Percentiles rank a stretch among this genome's conserved stretches.
These are phyloP conservation scores for Aphrophora alni DNA, from an alignment of 2,888 invertebrate species.

Conservation along the genomic window DNA sequence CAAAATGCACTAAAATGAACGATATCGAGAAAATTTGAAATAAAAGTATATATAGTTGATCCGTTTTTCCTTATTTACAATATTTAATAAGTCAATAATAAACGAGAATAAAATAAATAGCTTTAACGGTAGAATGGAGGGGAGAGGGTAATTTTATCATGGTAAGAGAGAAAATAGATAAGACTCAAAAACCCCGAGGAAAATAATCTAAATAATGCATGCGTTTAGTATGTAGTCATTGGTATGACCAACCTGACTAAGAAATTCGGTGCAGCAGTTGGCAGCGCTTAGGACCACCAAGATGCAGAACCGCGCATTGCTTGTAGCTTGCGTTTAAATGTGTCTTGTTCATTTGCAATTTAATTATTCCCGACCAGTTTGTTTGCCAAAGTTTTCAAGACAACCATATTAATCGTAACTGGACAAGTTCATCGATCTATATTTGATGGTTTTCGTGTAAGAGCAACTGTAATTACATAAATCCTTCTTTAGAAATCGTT, in stretches of 20 bases:
- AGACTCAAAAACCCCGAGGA: too few relatives aligned
- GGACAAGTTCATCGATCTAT: not conserved
- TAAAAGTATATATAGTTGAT: too few relatives aligned
- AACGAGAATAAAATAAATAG: too few relatives aligned
- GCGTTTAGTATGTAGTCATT: too few relatives aligned
- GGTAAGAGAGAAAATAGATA: too few relatives aligned
- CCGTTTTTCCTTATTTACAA: too few relatives aligned
- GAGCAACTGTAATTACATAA: not conserved
- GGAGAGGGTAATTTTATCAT: too few relatives aligned
- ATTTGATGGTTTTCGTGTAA: not conserved
- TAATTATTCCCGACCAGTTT: not conserved
- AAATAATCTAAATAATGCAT: too few relatives aligned
- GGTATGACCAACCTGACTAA: not conserved
- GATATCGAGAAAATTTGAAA: too few relatives aligned
- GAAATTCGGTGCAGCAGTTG: not conserved
- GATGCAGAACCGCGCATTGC: not conserved
- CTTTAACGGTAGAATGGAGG: too few relatives aligned
- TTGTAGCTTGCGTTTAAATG: not conserved
- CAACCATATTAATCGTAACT: not conserved
- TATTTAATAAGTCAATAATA: too few relatives aligned
- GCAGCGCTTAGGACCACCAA: not conserved
- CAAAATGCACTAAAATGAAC: too few relatives aligned
- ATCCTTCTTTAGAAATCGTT: not conserved
- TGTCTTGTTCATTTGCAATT: not conserved
- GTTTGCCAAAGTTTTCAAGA: not conserved